These are phyloP conservation scores for Poeciliopsis presidionis DNA, from an alignment of 2,797 vertebrate species.

Conservation along the genomic window DNA sequence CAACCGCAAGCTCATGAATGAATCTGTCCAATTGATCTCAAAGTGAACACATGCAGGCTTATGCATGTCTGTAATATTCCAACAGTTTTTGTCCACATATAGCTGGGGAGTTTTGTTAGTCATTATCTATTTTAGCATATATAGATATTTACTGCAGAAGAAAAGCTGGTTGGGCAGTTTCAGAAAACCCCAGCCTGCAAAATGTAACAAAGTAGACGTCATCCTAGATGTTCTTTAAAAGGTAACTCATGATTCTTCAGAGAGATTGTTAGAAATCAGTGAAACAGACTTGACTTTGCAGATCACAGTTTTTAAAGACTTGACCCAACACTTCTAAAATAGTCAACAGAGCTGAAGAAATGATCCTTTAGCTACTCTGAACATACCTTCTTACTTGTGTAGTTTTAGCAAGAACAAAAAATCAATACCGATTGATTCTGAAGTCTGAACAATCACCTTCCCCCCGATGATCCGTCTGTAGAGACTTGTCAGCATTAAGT, in stretches of 20 bases:
- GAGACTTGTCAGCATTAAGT: not conserved
- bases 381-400: not conserved
- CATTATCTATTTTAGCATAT: not conserved
- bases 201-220: not conserved
- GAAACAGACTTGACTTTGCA: not conserved
- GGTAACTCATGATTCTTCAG: not conserved
- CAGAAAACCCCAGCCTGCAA: not conserved
- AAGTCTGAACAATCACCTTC: constrained; percentile 16
- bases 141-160: not conserved
- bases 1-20: not conserved
- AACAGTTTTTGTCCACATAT: not conserved
- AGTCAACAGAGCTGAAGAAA: not conserved
- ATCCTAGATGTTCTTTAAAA: not conserved
- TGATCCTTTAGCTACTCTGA: not conserved
- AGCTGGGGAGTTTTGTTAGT: not conserved
- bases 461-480: not conserved
- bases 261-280: not conserved
- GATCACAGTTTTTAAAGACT: not conserved
- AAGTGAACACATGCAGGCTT: not conserved
- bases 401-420: constrained; percentile 39
- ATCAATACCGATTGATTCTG: constrained; percentile 47
- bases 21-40: not conserved
- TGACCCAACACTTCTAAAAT: not conserved
- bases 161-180: not conserved
- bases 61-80: not conserved